Percentiles rank a stretch among this genome's conserved stretches.
Evolutionary conservation across 2,797 vertebrate genomes (phyloP).

Genomic region (Chlorospingus flavigularis): DNA sequence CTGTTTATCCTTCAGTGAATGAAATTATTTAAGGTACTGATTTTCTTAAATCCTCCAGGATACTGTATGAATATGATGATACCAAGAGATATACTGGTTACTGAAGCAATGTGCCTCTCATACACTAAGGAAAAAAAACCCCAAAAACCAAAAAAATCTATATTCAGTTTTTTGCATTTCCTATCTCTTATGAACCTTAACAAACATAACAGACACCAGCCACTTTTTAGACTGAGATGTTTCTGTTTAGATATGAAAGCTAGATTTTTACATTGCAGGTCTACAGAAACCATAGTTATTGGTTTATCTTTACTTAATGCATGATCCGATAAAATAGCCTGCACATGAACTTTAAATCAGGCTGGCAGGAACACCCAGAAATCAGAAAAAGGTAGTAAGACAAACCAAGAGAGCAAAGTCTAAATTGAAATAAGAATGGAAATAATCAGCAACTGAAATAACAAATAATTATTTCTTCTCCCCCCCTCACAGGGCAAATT

Average conservation of each 20-base stretch:
- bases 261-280: neutral
- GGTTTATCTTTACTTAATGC: neutral
- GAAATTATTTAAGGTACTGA: neutral
- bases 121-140: neutral
- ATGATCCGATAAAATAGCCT: neutral
- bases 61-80: neutral
- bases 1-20: neutral
- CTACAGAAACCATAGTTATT: neutral
- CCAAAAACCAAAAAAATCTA: neutral
- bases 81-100: neutral
- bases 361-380: neutral
- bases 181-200: neutral
- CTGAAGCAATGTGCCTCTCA: neutral
- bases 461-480: neutral
- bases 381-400: neutral
- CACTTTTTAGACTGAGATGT: neutral
- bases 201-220: neutral
- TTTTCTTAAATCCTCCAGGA: neutral
- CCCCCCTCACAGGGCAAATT: fast-evolving
- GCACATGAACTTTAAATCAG: neutral
- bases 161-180: neutral
- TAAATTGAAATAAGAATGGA: neutral
- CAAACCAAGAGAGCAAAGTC: neutral
- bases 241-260: neutral
- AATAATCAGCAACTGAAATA: neutral